Evolutionary conservation across 1,140 invertebrate species (phyloP).

Genomic region (Saccostrea cuccullata): DNA sequence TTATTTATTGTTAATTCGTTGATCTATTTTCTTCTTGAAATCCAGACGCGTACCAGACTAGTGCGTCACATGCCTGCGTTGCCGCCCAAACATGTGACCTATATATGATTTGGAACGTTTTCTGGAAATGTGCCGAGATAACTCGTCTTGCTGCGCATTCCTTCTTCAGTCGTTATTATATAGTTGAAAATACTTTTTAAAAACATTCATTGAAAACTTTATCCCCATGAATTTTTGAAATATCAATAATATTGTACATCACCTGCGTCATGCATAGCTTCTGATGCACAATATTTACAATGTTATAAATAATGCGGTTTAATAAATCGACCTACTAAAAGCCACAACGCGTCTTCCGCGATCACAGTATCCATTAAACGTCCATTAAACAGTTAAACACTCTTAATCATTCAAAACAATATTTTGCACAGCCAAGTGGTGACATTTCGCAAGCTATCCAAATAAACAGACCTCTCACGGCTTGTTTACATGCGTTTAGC

Average conservation of each 20-base stretch:
- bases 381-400: not conserved
- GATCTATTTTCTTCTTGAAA: not conserved
- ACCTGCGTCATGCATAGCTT: too few relatives aligned
- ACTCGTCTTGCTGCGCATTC: slow-evolving; percentile 9
- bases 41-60: slow-evolving; percentile 18
- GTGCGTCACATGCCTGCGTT: slow-evolving; percentile 20
- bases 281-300: too few relatives aligned
- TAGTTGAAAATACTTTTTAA: not conserved
- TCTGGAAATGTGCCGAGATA: slow-evolving; percentile 33
- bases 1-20: too few relatives aligned
- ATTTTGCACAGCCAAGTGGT: not conserved
- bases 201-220: too few relatives aligned
- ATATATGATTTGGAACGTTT: slow-evolving; percentile 23
- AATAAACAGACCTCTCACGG: not conserved
- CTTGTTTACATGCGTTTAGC: slow-evolving; percentile 30
- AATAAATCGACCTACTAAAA: not conserved
- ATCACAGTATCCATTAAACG: not conserved
- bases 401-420: not conserved
- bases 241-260: too few relatives aligned
- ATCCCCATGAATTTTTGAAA: too few relatives aligned
- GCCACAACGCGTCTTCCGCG: not conserved
- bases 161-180: not conserved
- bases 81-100: slow-evolving; percentile 35
- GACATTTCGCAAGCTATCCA: not conserved
- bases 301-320: too few relatives aligned